Evolutionary conservation across 2,113 vertebrate genomes (phyloP).

Genomic region (Uropsilus gracilis): DNA sequence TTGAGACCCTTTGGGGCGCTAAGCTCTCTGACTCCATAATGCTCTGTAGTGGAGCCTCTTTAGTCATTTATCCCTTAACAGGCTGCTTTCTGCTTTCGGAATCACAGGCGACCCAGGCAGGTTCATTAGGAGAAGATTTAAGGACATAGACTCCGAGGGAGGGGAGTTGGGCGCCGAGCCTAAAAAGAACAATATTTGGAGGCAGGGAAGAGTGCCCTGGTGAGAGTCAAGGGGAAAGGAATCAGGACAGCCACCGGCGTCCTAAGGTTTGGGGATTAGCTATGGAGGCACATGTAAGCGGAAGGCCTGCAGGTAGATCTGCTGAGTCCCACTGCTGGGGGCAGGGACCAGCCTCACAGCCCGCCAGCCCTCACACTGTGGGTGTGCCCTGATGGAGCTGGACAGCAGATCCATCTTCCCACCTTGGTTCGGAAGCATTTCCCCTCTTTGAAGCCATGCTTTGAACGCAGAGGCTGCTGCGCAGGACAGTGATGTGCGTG

Average conservation of each 20-base stretch:
- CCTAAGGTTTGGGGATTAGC: neutral
- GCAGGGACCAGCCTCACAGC: too few relatives aligned
- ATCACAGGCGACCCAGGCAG: neutral
- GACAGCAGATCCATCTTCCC: conserved; percentile 18
- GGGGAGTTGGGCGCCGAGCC: neutral
- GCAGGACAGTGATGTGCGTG: neutral
- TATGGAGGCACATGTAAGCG: neutral
- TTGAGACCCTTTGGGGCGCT: neutral
- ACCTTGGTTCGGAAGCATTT: conserved; percentile 12
- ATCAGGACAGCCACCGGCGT: neutral
- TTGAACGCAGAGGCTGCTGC: conserved; percentile 34
- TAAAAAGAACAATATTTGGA: neutral
- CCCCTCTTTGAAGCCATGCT: conserved; percentile 25
- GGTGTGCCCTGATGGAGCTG: too few relatives aligned
- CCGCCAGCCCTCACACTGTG: neutral
- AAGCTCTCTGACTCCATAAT: neutral
- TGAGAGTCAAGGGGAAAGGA: neutral
- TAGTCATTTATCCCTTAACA: neutral
- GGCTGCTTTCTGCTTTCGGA: neutral
- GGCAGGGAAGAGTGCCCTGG: neutral
- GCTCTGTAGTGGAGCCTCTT: neutral
- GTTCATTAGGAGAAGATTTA: conserved; percentile 31
- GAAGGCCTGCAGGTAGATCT: neutral
- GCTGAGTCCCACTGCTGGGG: neutral
- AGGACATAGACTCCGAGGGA: conserved; percentile 18